Evolutionary conservation across 2,888 invertebrate genomes (phyloP).

Genomic region (Patella ulyssiponensis): DNA sequence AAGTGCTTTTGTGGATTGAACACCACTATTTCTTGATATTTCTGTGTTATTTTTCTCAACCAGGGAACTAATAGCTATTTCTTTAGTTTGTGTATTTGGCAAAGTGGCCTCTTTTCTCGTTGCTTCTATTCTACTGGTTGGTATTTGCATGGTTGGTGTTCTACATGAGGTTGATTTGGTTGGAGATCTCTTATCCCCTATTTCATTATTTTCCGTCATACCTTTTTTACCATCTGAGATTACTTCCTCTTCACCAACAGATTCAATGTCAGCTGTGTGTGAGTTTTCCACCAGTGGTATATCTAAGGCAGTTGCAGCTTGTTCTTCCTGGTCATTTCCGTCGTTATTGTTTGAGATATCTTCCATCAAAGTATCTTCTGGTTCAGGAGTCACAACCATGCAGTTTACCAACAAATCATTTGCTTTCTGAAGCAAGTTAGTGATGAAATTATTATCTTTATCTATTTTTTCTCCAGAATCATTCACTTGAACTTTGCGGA

Average conservation of each 20-base stretch:
- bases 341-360: background rate
- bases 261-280: background rate
- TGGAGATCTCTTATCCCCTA: no score
- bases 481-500: background rate
- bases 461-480: background rate
- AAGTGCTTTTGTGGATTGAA: no score
- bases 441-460: background rate
- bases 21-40: no score
- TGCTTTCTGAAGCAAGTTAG: background rate
- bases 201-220: background rate
- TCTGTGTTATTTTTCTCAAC: no score
- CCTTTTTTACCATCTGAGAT: slow-evolving; percentile 3
- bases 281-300: no score
- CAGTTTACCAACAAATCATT: background rate
- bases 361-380: background rate
- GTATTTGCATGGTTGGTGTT: no score
- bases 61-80: no score
- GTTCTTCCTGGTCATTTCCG: background rate
- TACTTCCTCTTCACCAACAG: background rate
- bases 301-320: background rate
- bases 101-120: no score
- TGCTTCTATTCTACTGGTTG: no score
- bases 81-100: no score
- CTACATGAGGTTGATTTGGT: no score
- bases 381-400: background rate